Conservation (phyloP, 1,140 invertebrate species). For the Alviniconcha marisindica region DNA sequence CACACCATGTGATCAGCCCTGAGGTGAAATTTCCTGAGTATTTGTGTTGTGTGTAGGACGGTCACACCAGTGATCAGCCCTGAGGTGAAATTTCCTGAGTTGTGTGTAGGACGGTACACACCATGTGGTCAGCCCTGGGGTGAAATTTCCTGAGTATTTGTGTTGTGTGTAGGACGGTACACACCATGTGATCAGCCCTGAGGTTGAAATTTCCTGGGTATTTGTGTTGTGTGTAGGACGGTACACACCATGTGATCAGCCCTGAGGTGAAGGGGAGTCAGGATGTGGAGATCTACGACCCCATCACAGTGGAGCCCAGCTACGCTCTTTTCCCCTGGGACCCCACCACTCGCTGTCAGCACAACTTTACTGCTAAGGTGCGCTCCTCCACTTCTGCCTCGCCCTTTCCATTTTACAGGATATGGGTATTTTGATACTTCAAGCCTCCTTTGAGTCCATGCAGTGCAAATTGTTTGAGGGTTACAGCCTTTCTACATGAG, state of each 20-base stretch:
- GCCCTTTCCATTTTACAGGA: too few species aligned
- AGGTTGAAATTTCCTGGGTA: slow-evolving; percentile 20
- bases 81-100: not conserved
- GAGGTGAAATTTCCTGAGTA: not conserved
- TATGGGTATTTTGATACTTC: too few species aligned
- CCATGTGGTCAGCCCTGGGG: slow-evolving; percentile 53
- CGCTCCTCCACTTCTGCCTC: too few species aligned
- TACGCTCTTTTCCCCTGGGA: slow-evolving; percentile 86
- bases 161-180: slow-evolving; percentile 59
- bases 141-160: not conserved
- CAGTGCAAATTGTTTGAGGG: too few species aligned
- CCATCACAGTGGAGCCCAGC: slow-evolving; percentile 81
- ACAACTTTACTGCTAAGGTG: slow-evolving; percentile 76
- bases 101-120: slow-evolving; percentile 62
- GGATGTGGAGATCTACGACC: slow-evolving; percentile 84
- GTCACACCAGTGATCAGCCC: too few species aligned
- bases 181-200: slow-evolving; percentile 53
- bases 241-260: slow-evolving; percentile 53
- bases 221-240: slow-evolving; percentile 56
- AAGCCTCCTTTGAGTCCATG: too few species aligned
- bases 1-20: slow-evolving; percentile 53
- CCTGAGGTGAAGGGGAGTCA: slow-evolving; percentile 64
- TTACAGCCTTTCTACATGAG: too few species aligned
- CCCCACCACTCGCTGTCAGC: slow-evolving; percentile 78
- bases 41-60: too few species aligned